Evolutionary conservation across 2,113 vertebrate species (phyloP).

Genomic region (Nyctibius bracteatus): DNA sequence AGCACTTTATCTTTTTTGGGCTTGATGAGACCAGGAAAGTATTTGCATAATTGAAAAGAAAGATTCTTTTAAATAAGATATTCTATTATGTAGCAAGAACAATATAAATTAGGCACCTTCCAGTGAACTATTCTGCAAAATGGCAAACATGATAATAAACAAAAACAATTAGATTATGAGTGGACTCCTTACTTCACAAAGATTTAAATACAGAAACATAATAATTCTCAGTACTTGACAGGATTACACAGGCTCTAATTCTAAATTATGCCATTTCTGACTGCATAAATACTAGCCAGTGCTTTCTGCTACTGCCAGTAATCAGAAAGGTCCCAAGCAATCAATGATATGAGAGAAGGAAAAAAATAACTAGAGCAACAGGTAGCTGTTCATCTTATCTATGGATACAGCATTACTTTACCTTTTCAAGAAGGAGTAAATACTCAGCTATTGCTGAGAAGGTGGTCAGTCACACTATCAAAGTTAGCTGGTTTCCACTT

Average conservation of each 20-base stretch:
- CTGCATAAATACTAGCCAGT: background rate
- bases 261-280: background rate
- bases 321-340: background rate
- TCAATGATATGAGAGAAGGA: background rate
- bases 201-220: slow-evolving; percentile 14
- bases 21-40: slow-evolving; percentile 35
- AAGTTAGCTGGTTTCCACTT: background rate
- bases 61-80: background rate
- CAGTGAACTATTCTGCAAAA: slow-evolving; percentile 17
- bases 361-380: background rate
- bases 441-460: background rate
- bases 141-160: background rate
- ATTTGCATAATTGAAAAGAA: slow-evolving; percentile 42
- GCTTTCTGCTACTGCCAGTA: background rate
- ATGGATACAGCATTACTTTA: background rate
- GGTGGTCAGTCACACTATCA: background rate
- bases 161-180: slow-evolving; percentile 33
- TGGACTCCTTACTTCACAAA: background rate
- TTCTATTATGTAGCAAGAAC: slow-evolving; percentile 1
- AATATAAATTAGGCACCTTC: slow-evolving; percentile 8
- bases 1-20: slow-evolving; percentile 16
- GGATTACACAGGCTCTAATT: background rate
- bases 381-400: background rate
- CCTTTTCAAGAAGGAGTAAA: background rate
- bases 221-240: slow-evolving; percentile 17